Evolutionary conservation across 2,797 vertebrate genomes (phyloP), one percentile per base, ranked within the genome.

Genomic region (Vespertilio murinus): DNA sequence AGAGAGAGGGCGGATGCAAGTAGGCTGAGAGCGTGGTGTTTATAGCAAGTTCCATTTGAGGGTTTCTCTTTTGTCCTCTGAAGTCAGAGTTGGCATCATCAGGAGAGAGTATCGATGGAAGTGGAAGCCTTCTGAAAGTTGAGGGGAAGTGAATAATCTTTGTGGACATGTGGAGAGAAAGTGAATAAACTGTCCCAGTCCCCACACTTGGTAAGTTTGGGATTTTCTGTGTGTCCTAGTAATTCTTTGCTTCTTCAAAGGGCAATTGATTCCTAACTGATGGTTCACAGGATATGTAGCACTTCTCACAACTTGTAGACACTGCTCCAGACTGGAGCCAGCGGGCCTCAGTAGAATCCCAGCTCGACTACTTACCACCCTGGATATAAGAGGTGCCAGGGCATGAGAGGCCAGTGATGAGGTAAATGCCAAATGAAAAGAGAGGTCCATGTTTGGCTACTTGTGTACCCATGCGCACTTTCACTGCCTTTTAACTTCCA

Each of bases 131-230:
- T 33, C 54, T 67, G 47, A 64, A 25, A 12, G 16, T 40, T n/a
- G 54, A 73, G 45, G 35, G 30, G 23, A 83, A 88, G 71, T 40
- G 54, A 64, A 22, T 65, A 45, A 88, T 78, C 54, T 65, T 64
- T 40, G 79, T 52, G 52, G 42, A 54, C 42, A 45, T 35, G 70
- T 70, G 23, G 64, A 61, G 71, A 54, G 52, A 88, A 88, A 87
- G 64, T 52, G 42, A 75, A 23, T 45, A 71, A 40, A 30, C 45
- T 18, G 47, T 40, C 65, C 56, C 47, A n/a, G 47, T 49, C 65
- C 28, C 28, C 67, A 95, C n/a, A 38, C 17, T 35, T 8, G n/a
- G 5, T 59, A 40, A 65, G 25, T 30, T 23, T 45, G 28, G 64
- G 45, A 61, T 42, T 59, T 74, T 42, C 56, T 56, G 12, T 10